Evolutionary conservation across 2,888 invertebrate species (phyloP), one percentile per base, ranked within the genome.

Genomic region (Philonicus albiceps): DNA sequence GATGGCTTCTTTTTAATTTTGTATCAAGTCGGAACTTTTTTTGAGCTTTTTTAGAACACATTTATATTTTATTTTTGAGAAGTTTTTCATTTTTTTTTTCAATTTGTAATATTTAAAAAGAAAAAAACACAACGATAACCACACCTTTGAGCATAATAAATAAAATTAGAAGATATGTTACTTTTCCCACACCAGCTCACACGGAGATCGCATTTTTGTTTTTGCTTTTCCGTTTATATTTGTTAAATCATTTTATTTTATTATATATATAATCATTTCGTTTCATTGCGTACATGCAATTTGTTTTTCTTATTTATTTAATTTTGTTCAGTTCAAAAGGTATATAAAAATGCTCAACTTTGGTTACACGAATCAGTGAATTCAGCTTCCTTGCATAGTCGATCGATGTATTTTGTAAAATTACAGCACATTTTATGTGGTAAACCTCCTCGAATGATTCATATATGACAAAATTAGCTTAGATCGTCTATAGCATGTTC

Each of bases 241-340:
- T 64, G 3, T 27, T 64, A 27, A 8, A 22, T 64, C 27, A 34
- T 88, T 86, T 88, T 87, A 88, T 37, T 27, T 86, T 30, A 43
- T 43, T 43, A 43, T 43, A 16, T 43, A 7, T 19, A 27, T 83
- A 74, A 64, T 81, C 3, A 34, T 49, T 85, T 85, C 13, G 73
- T 89, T 90, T 90, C 88, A 90, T 92, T 92, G 92, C 92, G 90
- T 91, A 91, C 92, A 92, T 92, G 92, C 92, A 92, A 92, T 92
- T 92, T 92, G 92, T 92, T 92, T 92, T 90, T 87, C 78, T 83
- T 55, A 75, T 85, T 40, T 64, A n/a, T 81, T 86, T 74, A 73
- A 53, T 87, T 78, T 87, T 16, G 22, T 87, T 87, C 76, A 16
- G 86, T 78, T 49, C 72, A 88, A 88, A 88, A 87, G 86, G 88